Conservation (phyloP, 2,113 vertebrate genomes). For the Lamprotornis superbus region DNA sequence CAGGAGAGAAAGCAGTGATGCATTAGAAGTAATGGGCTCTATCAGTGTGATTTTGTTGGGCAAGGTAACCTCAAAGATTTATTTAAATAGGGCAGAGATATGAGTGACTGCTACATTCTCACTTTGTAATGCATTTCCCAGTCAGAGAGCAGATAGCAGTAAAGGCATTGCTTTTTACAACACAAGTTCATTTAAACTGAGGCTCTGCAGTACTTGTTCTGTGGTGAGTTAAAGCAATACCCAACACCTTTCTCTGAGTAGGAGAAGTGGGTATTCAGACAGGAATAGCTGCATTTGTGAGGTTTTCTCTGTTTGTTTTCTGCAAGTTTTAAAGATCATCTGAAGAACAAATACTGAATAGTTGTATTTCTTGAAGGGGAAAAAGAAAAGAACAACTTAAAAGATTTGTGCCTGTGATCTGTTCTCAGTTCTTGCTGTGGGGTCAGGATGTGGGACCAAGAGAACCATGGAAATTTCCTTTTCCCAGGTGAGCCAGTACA, state of each 20-base stretch:
- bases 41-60: not conserved
- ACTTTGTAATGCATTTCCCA: not conserved
- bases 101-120: not conserved
- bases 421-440: not conserved
- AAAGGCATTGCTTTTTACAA: not conserved
- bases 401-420: not conserved
- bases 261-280: not conserved
- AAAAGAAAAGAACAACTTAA: not conserved
- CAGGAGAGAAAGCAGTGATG: not conserved
- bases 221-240: not conserved
- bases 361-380: not conserved
- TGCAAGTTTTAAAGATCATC: not conserved
- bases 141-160: not conserved
- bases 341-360: not conserved
- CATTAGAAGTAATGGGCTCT: conserved; percentile 15
- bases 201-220: not conserved
- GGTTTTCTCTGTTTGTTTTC: not conserved
- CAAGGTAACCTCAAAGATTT: conserved; percentile 49
- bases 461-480: conserved; percentile 27
- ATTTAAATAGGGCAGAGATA: conserved; percentile 37
- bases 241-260: not conserved
- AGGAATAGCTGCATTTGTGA: not conserved
- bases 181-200: not conserved
- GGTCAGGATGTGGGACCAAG: not conserved
- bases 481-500: not conserved